Percentiles rank a stretch among this genome's conserved stretches.
Conservation (phyloP, 2,113 vertebrate genomes). For the Orcinus orca region DNA sequence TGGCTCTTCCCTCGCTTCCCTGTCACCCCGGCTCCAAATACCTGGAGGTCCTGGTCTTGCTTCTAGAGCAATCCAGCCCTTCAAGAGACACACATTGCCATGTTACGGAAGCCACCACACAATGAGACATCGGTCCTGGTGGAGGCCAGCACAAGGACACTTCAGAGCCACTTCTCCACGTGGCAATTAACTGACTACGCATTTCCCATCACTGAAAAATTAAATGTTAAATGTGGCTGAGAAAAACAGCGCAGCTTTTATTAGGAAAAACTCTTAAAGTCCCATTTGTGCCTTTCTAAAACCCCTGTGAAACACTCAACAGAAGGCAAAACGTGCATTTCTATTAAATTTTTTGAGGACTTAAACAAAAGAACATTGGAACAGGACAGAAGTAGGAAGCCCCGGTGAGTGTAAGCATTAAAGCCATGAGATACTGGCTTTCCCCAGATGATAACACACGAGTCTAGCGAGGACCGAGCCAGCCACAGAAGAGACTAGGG, state of each 20-base stretch:
- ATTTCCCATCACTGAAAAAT: not conserved
- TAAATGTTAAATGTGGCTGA: not conserved
- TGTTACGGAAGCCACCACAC: not conserved
- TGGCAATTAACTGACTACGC: not conserved
- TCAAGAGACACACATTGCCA: not conserved
- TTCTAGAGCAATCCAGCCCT: not conserved
- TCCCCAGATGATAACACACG: not conserved
- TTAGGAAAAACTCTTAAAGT: not conserved
- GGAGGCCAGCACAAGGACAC: not conserved
- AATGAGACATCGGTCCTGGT: not conserved
- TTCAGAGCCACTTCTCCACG: not conserved
- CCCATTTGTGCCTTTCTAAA: not conserved
- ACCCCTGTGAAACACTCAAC: not conserved
- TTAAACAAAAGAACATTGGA: not conserved
- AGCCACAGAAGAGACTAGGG: not conserved
- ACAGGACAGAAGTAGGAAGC: not conserved
- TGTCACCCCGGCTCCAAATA: not conserved
- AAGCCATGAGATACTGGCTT: not conserved
- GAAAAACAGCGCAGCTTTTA: not conserved
- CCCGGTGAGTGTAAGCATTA: not conserved
- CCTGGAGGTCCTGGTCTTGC: not conserved
- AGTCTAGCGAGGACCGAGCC: not conserved
- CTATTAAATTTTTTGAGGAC: not conserved
- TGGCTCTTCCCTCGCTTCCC: rapidly evolving
- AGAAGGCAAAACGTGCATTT: not conserved